phyloP scores from a whole-genome alignment of 1,140 invertebrate species.

The Atopsyche davidsoni region DNA sequence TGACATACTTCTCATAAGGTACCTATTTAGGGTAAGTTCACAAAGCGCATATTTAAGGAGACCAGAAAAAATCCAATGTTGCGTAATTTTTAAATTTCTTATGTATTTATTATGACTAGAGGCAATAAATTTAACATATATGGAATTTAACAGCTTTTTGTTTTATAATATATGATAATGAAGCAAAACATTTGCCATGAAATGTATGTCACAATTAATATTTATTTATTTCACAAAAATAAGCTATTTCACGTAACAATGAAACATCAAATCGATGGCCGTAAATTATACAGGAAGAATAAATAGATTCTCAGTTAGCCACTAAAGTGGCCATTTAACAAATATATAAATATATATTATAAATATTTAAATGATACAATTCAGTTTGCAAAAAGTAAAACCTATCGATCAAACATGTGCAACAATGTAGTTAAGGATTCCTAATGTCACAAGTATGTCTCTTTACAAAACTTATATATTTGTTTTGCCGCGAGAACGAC shows the following conservation, averaged over 20 bases:
- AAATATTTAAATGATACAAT: no score
- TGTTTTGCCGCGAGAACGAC: no score
- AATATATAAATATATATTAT: no score
- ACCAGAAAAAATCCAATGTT: constrained; percentile 28
- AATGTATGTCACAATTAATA: not conserved
- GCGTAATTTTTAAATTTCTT: constrained; percentile 23
- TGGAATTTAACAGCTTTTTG: constrained; percentile 16
- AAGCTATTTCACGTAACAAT: constrained; percentile 11
- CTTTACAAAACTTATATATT: no score
- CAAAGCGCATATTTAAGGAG: constrained; percentile 29
- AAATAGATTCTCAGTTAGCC: no score
- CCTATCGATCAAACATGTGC: no score
- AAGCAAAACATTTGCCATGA: constrained; percentile 17
- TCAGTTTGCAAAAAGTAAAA: no score
- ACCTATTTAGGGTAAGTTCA: constrained; percentile 28
- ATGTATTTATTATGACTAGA: constrained; percentile 30
- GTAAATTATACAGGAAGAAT: constrained; percentile 3
- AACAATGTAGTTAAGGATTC: constrained; percentile 8
- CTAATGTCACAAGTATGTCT: no score
- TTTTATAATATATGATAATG: not conserved
- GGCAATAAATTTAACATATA: constrained; percentile 27
- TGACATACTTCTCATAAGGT: constrained; percentile 29
- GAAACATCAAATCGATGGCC: constrained; percentile 9
- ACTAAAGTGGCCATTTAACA: no score
- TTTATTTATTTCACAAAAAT: constrained; percentile 1